Conservation (phyloP, 2,797 vertebrate species). For the Ceryle rudis region DNA sequence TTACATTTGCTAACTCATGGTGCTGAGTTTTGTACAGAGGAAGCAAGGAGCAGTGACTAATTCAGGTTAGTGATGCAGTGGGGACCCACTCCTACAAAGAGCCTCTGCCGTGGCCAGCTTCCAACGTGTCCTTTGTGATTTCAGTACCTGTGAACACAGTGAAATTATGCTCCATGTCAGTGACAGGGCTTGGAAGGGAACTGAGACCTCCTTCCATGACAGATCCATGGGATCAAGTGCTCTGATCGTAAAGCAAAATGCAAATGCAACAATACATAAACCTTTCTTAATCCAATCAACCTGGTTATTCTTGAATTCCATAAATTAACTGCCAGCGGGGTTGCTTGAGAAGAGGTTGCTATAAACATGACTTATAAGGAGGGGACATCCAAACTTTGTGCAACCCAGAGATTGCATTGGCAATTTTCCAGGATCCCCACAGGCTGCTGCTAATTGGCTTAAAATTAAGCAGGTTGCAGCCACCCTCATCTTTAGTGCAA, state of each 20-base stretch:
- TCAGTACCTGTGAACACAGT: background rate
- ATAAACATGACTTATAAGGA: slow-evolving; percentile 35
- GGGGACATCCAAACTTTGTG: slow-evolving; percentile 40
- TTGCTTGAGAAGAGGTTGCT: slow-evolving; percentile 30
- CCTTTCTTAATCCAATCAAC: slow-evolving; percentile 15
- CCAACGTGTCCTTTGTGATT: background rate
- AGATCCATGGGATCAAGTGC: background rate
- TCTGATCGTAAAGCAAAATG: background rate
- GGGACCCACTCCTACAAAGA: background rate
- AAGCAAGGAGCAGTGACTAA: background rate
- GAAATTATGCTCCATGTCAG: background rate
- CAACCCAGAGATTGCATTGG: slow-evolving; percentile 24
- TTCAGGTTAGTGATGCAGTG: background rate
- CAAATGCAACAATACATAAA: slow-evolving; percentile 40
- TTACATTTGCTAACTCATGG: background rate
- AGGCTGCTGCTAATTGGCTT: slow-evolving; percentile 45
- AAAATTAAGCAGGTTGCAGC: slow-evolving; percentile 44
- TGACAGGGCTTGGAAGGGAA: background rate
- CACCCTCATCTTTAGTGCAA: slow-evolving; percentile 38
- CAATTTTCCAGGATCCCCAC: background rate
- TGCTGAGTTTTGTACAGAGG: background rate
- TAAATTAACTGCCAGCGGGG: slow-evolving; percentile 25
- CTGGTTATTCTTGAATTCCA: slow-evolving; percentile 51
- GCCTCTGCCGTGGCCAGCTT: background rate
- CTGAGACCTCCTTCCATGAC: background rate